Evolutionary conservation across 2,797 vertebrate genomes (phyloP), one percentile per base, ranked within the genome.

Genomic region (Crax fasciolata): DNA sequence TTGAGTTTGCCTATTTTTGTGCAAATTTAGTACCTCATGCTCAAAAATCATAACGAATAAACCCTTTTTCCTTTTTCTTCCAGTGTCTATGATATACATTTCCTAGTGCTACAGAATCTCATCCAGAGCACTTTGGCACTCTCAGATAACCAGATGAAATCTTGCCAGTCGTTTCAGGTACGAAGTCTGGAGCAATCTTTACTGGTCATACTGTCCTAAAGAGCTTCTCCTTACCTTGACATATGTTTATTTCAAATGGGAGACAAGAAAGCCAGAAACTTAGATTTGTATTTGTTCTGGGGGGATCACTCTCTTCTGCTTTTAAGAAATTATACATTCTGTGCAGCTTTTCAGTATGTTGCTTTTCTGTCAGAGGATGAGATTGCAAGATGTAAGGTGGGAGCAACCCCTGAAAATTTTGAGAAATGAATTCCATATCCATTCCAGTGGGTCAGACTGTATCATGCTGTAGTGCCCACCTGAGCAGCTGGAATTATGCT

Each of bases 111-210:
- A 10, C 98, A 99, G 94, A 99, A 99, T 95, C 95, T 99, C 94
- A 99, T 99, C 97, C 99, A 99, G 97, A 99, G 99, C 96, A 99
- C 99, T 0, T 80, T 99, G 97, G 99, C 98, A 52, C 99, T 99
- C 95, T 99, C 98, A 3, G 99, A 99, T 97, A 97, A 93, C 80
- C 99, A 99, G 97, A 99, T 99, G 99, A 99, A 99, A 96, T 98
- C 98, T 81, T 99, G 97, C 90, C 98, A 98, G 84, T 99, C 99
- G 1, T 99, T 99, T 91, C 99, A 99, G 98, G 99, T 99, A 96
- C 41, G 25, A 78, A 80, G 30, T 83, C 71, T 82, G 55, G 7
- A 84, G 30, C 16, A 70, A 51, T 54, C n/a, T 55, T 67, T 9
- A 39, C 30, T 70, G 48, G 8, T 58, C n/a, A 7, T 30, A 63